Base-by-base conservation (phyloP, 2,797 vertebrate genomes). In the Crenichthys baileyi region DNA sequence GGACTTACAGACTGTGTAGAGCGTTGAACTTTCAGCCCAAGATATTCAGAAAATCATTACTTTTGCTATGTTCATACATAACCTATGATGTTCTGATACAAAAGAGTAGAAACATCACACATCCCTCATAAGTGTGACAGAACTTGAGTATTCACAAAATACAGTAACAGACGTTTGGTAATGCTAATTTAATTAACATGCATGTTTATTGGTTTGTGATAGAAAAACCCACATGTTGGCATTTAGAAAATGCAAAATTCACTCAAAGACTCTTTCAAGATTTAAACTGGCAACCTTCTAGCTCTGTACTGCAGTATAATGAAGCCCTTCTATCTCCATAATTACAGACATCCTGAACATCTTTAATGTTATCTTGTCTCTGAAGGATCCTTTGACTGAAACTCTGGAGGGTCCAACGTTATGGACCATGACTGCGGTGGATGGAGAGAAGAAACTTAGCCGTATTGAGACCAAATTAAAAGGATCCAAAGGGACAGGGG, bases 301-400 rank as follows among this genome's bases (percentile, higher is more conserved):
- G 53, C 18, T 7, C 53, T 55, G 4, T 22, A 24, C 53, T 22
- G 53, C 55, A 56, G 55, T 56, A 56, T 3, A 7, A 56, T 11
- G 8, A 3, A 22, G 7, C 11, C 39, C 15, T 70, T 46, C 46
- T 8, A 70, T 13, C 12, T 67, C 63, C 36, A 20, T 24, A 67
- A 12, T 67, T 67, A 41, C 63, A 41, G 12, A 41, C 20, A 67
- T 67, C 12, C 36, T 70, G 16, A 39, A 8, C 0, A n/a, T 4
- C 7, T 1, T 13, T 79, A 2, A 41, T 58, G 81, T 4, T 72
- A 8, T 56, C 22, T 76, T 61, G 79, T 85, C 7, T 70, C 8
- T 84, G 1, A 90, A 96, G 95, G 91, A 89, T 46, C 61, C 68
- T 55, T 73, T 87, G 12, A 91, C 88, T 82, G 88, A 88, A 81